Base-by-base conservation (phyloP, 2,797 vertebrate genomes). In the Myotis daubentonii region DNA sequence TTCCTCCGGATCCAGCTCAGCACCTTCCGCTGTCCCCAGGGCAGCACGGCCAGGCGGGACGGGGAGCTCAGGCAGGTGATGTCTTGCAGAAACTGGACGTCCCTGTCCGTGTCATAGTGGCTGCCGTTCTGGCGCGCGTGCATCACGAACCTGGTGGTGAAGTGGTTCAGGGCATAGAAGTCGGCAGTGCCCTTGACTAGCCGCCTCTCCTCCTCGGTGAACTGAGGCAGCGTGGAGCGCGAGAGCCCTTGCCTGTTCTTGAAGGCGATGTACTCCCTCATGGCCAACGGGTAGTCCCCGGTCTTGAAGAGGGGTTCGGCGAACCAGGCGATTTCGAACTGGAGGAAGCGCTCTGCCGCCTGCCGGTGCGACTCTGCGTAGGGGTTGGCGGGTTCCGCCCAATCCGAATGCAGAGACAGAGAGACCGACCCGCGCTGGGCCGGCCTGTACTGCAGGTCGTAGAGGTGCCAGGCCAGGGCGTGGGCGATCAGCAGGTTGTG, bases 121-220 rank as follows among this genome's bases (percentile, higher is more conserved):
- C 98, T 98, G 70, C 98, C 97, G 0, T 97, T 97, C 87, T 97
- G 98, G 44, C 94, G 93, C 72, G 98, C 97, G 0, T 99, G 99
- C 76, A 98, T 97, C 89, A 99, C 99, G 83, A 99, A 98, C 75
- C 98, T 98, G 0, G 99, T 99, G 66, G 99, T 99, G 95, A 99
- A 99, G 97, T 99, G 99, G 97, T 99, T 99, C 44, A 99, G 97
- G 0, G 99, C 99, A 0, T 99, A 99, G 79, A 99, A 99, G 97
- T 99, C 99, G 81, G 99, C 97, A 0, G 99, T 97, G 4, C 99
- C 99, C 96, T 96, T 98, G 3, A 99, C 75, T 13, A 99, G 98
- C 79, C 97, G 82, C 91, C 96, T 98, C 95, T 99, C 99, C 11
- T 96, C 71, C 0, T 96, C 96, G 0, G 98, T 99, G 97, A 99